Conservation (phyloP, 1,140 invertebrate species). For the Zaprionus vittiger region DNA sequence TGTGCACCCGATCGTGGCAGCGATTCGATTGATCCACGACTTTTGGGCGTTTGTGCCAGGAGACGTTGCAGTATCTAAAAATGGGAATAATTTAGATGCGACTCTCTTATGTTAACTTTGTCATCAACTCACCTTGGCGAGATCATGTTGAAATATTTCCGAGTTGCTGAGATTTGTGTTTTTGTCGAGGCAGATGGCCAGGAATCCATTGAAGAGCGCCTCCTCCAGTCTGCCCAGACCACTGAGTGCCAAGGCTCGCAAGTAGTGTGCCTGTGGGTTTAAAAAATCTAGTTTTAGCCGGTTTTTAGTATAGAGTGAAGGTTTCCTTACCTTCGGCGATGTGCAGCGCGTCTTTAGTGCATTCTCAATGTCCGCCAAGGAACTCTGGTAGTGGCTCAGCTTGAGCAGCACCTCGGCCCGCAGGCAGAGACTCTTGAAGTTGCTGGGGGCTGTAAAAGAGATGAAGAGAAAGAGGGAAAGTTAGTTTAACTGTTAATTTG, state of each 20-base stretch:
- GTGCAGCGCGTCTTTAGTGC: slow-evolving; percentile 88
- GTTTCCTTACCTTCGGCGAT: slow-evolving; percentile 88
- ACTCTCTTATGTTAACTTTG: too few relatives aligned
- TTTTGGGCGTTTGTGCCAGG: slow-evolving; percentile 76
- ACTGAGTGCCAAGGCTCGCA: slow-evolving; percentile 87
- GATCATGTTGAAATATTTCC: slow-evolving; percentile 84
- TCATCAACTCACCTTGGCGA: slow-evolving; percentile 72
- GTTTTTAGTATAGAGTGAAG: neutral
- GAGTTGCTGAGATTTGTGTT: slow-evolving; percentile 81
- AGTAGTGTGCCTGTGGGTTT: slow-evolving; percentile 87
- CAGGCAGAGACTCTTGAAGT: slow-evolving; percentile 89
- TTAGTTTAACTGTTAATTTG: slow-evolving; percentile 4
- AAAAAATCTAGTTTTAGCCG: slow-evolving; percentile 19
- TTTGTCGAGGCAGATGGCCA: slow-evolving; percentile 79
- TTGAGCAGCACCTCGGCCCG: slow-evolving; percentile 88
- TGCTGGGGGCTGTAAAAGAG: slow-evolving; percentile 87
- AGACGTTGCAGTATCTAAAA: slow-evolving; percentile 81
- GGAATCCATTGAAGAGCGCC: slow-evolving; percentile 87
- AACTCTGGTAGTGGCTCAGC: slow-evolving; percentile 88
- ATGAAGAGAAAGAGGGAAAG: slow-evolving; percentile 4
- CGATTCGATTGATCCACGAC: slow-evolving; percentile 38
- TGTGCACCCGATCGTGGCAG: slow-evolving; percentile 43
- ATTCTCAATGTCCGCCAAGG: slow-evolving; percentile 89
- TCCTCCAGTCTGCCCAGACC: slow-evolving; percentile 88
- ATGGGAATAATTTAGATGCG: neutral